These are phyloP conservation scores for Epizoanthus stellaris DNA, from an alignment of 92 coral and sea anemone genomes.

Conservation along the genomic window DNA sequence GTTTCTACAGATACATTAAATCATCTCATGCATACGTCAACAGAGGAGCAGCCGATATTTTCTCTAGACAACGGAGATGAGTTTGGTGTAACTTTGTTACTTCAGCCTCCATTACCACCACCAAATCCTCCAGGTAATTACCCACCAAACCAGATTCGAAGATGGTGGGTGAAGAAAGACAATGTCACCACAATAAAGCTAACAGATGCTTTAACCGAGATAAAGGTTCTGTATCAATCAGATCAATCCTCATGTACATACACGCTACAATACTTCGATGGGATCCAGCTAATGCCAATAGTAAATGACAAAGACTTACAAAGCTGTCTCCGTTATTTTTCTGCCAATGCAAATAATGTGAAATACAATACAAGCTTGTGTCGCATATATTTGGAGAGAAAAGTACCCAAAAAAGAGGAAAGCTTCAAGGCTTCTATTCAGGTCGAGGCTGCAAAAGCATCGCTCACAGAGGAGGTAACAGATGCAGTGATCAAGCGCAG, in stretches of 20 bases:
- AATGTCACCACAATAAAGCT: conserved; percentile 26
- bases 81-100: conserved; percentile 44
- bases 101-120: conserved; percentile 54
- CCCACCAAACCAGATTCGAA: conserved; percentile 44
- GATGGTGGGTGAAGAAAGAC: conserved; percentile 53
- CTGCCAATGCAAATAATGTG: conserved; percentile 21
- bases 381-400: conserved; percentile 9
- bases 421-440: conserved; percentile 42
- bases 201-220: conserved; percentile 52
- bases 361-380: not conserved
- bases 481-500: conserved; percentile 25
- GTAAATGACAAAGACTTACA: conserved; percentile 62
- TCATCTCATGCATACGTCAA: no score
- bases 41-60: not conserved
- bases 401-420: conserved; percentile 4
- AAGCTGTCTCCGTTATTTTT: conserved; percentile 60
- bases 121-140: conserved; percentile 60
- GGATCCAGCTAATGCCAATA: conserved; percentile 56
- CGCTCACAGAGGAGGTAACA: conserved; percentile 41
- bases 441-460: conserved; percentile 33
- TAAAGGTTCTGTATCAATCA: conserved; percentile 42
- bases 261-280: conserved; percentile 54
- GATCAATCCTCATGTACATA: not conserved
- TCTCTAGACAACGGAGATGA: conserved; percentile 52
- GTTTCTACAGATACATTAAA: no score